phyloP scores from a whole-genome alignment of 2,113 vertebrate genomes.

The Strix uralensis region DNA sequence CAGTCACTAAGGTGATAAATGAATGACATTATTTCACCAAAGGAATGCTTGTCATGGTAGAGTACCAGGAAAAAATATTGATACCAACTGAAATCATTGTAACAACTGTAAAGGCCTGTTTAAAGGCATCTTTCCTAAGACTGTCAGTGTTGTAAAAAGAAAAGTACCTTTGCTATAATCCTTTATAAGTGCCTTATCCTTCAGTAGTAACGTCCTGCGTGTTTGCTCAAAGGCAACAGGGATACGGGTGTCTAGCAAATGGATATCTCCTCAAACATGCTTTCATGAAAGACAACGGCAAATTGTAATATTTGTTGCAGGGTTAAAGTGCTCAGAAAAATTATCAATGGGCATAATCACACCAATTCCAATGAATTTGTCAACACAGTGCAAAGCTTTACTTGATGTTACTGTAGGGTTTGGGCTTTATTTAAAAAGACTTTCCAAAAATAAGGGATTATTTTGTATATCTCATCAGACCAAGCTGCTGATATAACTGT shows the following conservation, averaged over 20 bases:
- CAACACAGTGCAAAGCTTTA: neutral
- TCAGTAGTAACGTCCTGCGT: neutral
- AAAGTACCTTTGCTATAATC: neutral
- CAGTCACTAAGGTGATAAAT: neutral
- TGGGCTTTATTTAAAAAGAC: neutral
- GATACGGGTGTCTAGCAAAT: neutral
- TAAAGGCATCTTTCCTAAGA: neutral
- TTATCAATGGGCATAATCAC: neutral
- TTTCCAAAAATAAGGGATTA: neutral
- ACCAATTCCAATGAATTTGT: neutral
- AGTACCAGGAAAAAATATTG: neutral
- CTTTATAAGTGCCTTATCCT: neutral
- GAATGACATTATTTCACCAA: neutral
- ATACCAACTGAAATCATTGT: neutral
- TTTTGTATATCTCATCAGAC: neutral
- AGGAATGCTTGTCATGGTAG: neutral
- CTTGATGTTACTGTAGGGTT: neutral
- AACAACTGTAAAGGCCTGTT: neutral
- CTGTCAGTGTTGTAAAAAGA: neutral
- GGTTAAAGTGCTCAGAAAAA: neutral
- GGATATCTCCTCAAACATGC: neutral
- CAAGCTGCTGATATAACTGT: neutral
- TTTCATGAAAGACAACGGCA: neutral
- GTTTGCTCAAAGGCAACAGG: neutral
- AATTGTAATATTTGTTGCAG: neutral